phyloP scores from a whole-genome alignment of 2,888 invertebrate genomes.

The Drosophila leonis region DNA sequence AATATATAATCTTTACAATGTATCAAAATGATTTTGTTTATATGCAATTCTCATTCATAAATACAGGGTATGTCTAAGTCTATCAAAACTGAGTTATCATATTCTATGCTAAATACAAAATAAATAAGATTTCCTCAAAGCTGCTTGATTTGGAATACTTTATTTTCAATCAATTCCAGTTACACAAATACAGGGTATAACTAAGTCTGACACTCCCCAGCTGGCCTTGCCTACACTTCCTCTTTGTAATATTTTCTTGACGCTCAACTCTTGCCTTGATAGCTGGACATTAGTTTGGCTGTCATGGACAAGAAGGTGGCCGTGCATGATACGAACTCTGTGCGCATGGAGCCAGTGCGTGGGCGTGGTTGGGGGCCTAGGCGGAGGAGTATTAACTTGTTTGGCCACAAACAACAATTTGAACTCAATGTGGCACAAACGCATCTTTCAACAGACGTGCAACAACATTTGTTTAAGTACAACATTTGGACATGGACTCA shows the following conservation, averaged over 20 bases:
- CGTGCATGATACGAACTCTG: slow-evolving; percentile 44
- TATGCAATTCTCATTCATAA: background rate
- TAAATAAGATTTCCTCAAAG: no score
- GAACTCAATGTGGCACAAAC: slow-evolving; percentile 48
- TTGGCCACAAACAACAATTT: slow-evolving; percentile 35
- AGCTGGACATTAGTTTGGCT: slow-evolving; percentile 50
- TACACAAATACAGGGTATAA: slow-evolving; percentile 15
- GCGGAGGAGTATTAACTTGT: slow-evolving; percentile 44
- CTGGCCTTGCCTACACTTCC: background rate
- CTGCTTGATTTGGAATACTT: no score
- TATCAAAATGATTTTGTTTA: background rate
- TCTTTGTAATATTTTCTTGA: slow-evolving; percentile 41
- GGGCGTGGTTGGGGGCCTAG: slow-evolving; percentile 20
- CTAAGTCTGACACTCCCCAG: background rate
- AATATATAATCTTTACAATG: background rate
- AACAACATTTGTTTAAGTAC: slow-evolving; percentile 59
- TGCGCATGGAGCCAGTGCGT: slow-evolving; percentile 48
- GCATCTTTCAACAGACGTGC: slow-evolving; percentile 57
- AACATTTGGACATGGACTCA: slow-evolving; percentile 78
- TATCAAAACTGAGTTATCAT: background rate
- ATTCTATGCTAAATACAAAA: background rate
- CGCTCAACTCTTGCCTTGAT: slow-evolving; percentile 27
- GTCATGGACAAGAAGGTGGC: slow-evolving; percentile 60
- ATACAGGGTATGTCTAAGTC: background rate
- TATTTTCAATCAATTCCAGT: background rate